phyloP scores from a whole-genome alignment of 2,797 vertebrate species.

The Periparus ater region DNA sequence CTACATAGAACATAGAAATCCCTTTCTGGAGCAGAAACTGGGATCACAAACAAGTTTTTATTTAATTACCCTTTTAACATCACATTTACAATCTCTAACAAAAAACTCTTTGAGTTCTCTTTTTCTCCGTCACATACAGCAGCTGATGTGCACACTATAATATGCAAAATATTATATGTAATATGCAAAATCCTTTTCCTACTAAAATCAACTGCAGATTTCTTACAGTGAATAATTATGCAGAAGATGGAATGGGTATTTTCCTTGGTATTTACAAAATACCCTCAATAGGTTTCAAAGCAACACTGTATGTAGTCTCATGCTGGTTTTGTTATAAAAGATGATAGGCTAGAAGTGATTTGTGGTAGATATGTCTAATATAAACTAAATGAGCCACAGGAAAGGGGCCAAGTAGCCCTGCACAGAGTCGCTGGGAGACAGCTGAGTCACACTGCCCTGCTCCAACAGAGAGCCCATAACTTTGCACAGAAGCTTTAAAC shows the following conservation, averaged over 20 bases:
- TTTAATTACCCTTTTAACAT: neutral
- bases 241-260: neutral
- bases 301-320: neutral
- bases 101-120: neutral
- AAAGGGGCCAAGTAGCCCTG: neutral
- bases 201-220: neutral
- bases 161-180: neutral
- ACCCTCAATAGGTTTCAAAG: neutral
- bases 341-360: neutral
- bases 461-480: neutral
- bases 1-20: neutral
- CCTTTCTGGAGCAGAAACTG: neutral
- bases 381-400: neutral
- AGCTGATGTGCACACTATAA: neutral
- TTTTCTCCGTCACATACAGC: neutral
- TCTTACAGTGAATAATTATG: neutral
- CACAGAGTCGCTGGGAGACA: neutral
- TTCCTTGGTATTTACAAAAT: neutral
- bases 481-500: neutral
- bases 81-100: neutral
- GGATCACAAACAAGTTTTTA: neutral
- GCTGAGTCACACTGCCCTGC: neutral
- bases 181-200: neutral
- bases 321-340: neutral
- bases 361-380: neutral